Base-by-base conservation (phyloP, 2,888 invertebrate species). In the Lingula anatina region DNA sequence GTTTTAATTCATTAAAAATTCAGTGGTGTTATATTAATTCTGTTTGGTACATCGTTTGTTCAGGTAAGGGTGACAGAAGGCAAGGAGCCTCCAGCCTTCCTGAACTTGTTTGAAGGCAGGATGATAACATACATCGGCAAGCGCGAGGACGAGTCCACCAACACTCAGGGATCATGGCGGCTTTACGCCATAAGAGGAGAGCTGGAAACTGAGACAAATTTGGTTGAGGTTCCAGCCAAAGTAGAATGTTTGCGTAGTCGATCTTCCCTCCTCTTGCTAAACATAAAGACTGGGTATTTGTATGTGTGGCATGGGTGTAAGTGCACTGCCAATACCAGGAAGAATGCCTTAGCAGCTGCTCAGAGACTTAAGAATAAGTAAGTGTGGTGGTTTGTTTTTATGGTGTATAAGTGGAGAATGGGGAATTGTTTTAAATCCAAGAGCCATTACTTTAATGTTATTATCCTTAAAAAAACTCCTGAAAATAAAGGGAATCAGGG, bases 221-320 rank as follows among this genome's bases (percentile, higher is more conserved):
- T 94, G 40, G 81, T 87, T 31, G 90, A 95, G 81, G 88, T 94
- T 9, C 83, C 85, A 3, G 86, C 87, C 61, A 83, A 84, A 36
- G 83, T 84, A 50, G 80, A 83, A 31, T 87, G 88, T 62, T 78
- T 95, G 48, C 82, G 94, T 47, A 91, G 90, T 65, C 83, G 90
- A n/a, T 85, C 87, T 3, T 89, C 89, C 0, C 81, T 85, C 53
- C 70, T 91, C 44, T 75, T 90, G n/a, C 78, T 88, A n/a, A 86
- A 90, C 66, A 82, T 84, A 1, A 80, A 83, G 54, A 82, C 81
- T 20, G 84, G 85, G 1, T 74, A 80, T 47, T 68, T 89, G 3
- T 85, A 85, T 64, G 79, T 92, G 37, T 94, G 94, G 94, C 86
- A 91, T 69, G 94, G 94, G 3, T 80, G 83, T 39, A 85, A 88